Base-by-base conservation (phyloP, 1,140 invertebrate species). In the Saccostrea cuccullata region DNA sequence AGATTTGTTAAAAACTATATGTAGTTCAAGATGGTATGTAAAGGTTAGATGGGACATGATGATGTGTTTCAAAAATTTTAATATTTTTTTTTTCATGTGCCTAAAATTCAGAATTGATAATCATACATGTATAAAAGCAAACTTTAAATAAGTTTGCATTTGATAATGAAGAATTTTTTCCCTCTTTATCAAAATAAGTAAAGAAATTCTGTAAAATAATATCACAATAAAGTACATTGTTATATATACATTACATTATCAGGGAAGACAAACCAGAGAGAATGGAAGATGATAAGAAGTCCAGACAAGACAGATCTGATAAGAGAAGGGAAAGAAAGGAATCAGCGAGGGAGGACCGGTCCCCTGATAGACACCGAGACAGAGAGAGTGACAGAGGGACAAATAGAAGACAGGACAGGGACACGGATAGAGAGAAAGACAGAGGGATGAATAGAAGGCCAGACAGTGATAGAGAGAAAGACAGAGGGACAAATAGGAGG, bases 191-290 rank as follows among this genome's bases (percentile, higher is more conserved):
- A 9, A 47, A 47, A 47, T 47, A 47, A 47, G 9, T 47, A 47
- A 47, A 9, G 47, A 47, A 47, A 47, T 47, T 47, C 47, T 5
- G 0, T 47, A 47, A 47, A 47, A 47, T 47, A 2, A 47, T 9
- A 47, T 6, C 0, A 47, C 6, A 47, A 47, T 5, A 47, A 47
- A 47, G 47, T 47, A 47, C 1, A 6, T 0, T 60, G 6, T 60
- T 60, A 36, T 36, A 20, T 20, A n/a, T 20, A 64, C n/a, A n/a
- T n/a, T n/a, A n/a, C n/a, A n/a, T n/a, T 4, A 77, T 77, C 26
- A 77, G 70, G 26, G 70, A 77, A 30, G 70, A 77, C 26, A 77
- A 77, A 11, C 23, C 70, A 77, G 70, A 77, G 13, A 77, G 70
- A 77, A 26, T 36, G 30, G 70, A 77, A 17, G 70, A 77, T 30